phyloP scores from a whole-genome alignment of 2,888 invertebrate species.

The Platypus cylindrus region DNA sequence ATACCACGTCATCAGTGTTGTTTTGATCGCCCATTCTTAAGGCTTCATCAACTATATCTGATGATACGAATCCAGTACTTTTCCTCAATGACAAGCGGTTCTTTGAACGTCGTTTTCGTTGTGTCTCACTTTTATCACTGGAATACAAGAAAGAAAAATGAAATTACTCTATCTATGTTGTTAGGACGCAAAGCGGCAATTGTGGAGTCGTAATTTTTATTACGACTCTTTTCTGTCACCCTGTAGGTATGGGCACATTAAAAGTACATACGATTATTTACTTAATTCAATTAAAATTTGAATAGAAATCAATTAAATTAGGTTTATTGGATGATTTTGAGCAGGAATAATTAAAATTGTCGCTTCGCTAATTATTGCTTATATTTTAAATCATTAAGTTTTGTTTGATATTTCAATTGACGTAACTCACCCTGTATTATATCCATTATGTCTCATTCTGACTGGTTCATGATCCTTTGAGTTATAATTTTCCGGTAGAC shows the following conservation, averaged over 20 bases:
- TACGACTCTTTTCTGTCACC: not conserved
- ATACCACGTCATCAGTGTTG: no score
- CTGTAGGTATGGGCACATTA: no score
- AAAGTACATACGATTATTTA: no score
- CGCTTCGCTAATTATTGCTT: no score
- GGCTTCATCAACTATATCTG: slow-evolving; percentile 24
- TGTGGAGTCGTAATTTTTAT: not conserved
- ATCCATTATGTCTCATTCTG: slow-evolving; percentile 18
- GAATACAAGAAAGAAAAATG: slow-evolving; percentile 14
- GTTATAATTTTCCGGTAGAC: slow-evolving; percentile 23
- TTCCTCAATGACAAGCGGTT: slow-evolving; percentile 31
- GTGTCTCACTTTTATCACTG: slow-evolving; percentile 28
- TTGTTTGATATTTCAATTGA: no score
- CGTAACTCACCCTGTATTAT: slow-evolving; percentile 15
- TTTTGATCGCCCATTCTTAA: slow-evolving; percentile 19
- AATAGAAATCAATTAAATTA: no score
- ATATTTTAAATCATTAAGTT: no score
- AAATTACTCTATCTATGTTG: no score
- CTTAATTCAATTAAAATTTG: no score
- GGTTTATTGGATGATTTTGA: no score
- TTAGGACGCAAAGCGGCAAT: no score
- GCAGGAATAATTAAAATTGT: no score
- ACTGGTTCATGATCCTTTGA: slow-evolving; percentile 26
- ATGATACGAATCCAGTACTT: slow-evolving; percentile 27
- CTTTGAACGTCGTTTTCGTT: slow-evolving; percentile 30